Base-by-base conservation (phyloP, 2,888 invertebrate genomes). In the Ichneumoninae sp. region DNA sequence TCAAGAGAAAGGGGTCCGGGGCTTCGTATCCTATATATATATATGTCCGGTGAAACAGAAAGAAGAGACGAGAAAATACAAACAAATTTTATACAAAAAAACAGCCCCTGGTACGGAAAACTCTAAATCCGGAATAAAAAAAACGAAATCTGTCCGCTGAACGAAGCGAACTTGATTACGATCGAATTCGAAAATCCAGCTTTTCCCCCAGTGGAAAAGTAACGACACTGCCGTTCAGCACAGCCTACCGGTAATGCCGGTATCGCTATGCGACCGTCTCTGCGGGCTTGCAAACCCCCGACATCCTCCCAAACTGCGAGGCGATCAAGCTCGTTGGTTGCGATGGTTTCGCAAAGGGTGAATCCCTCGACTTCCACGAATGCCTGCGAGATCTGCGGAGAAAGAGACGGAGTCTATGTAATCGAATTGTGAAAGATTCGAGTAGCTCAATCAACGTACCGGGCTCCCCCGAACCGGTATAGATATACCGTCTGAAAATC, bases 401-500 rank as follows among this genome's bases (percentile, higher is more conserved):
- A 69, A 74, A 79, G 62, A 71, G 13, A 66, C 26, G 40, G 19
- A 77, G 70, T 71, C 80, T 70, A 80, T 82, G 72, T 80, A 85
- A 86, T 86, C 80, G 82, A 84, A 86, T 86, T 66, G 62, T n/a
- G 70, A 71, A 50, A 82, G 62, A 78, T 84, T 83, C 79, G 68
- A 85, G 77, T 82, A 52, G 78, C 81, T 75, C 82, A 83, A 80
- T 86, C 83, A 85, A 78, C 44, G 69, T 54, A 62, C 36, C 60
- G 60, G 60, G n/a, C 66, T 68, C 54, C 22, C 40, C 30, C 30
- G 33, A 62, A 69, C 54, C 3, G 33, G 33, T 44, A 82, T 8
- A 66, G 68, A 16, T 57, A 57, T 70, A 70, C 7, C 57, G 6
- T 16, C 26, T n/a, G 16, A 52, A 54, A 60, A 72, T 47, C 57